Conservation (phyloP, 2,797 vertebrate genomes). For the Staurois parvus region DNA sequence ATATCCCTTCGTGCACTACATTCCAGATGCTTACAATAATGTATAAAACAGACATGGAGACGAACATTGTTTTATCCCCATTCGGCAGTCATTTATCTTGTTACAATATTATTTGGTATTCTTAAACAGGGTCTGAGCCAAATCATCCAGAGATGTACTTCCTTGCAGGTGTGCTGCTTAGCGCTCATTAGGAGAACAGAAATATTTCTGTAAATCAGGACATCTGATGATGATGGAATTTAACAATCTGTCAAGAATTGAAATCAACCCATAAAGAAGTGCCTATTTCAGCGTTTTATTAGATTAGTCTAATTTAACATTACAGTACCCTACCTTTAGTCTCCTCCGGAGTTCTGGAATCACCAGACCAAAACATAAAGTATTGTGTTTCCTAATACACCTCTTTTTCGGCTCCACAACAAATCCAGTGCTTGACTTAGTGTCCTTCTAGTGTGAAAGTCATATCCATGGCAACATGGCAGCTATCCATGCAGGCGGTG, state of each 20-base stretch:
- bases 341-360: slow-evolving; percentile 23
- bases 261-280: not conserved
- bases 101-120: slow-evolving; percentile 31
- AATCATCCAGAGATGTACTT: slow-evolving; percentile 27
- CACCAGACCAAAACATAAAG: slow-evolving; percentile 26
- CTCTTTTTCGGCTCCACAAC: slow-evolving; percentile 41
- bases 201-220: slow-evolving; percentile 10
- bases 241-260: not conserved
- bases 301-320: not conserved
- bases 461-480: slow-evolving; percentile 63
- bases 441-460: slow-evolving; percentile 60
- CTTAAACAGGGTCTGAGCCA: slow-evolving; percentile 32
- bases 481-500: slow-evolving; percentile 45
- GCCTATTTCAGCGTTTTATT: not conserved
- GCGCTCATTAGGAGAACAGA: slow-evolving; percentile 34
- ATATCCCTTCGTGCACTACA: not conserved
- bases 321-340: slow-evolving; percentile 17
- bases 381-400: slow-evolving; percentile 47
- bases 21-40: slow-evolving; percentile 16
- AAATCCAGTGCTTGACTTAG: slow-evolving; percentile 56
- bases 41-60: slow-evolving; percentile 11
- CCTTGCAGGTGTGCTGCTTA: slow-evolving; percentile 41
- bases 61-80: slow-evolving; percentile 15
- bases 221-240: slow-evolving; percentile 29
- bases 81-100: slow-evolving; percentile 24